phyloP scores from a whole-genome alignment of 2,113 vertebrate genomes.

The Ondatra zibethicus region DNA sequence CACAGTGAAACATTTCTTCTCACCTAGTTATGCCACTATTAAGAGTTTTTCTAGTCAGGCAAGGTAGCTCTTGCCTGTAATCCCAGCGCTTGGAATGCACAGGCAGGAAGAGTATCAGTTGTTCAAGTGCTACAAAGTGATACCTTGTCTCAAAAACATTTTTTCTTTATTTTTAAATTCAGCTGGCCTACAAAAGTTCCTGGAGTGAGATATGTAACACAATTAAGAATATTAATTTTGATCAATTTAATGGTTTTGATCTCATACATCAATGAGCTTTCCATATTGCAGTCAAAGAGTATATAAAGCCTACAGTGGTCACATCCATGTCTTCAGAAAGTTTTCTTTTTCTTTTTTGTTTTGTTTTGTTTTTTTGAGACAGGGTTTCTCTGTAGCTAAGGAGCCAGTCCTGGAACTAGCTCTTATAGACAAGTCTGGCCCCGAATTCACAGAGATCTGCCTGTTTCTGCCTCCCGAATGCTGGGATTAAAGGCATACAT shows the following conservation, averaged over 20 bases:
- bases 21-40: background rate
- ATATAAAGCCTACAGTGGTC: background rate
- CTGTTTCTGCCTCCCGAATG: too few relatives aligned
- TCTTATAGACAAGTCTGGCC: too few relatives aligned
- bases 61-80: background rate
- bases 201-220: background rate
- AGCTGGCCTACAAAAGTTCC: background rate
- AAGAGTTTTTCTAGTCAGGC: background rate
- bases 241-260: background rate
- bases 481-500: too few relatives aligned
- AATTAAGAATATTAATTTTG: constrained; percentile 3
- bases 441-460: too few relatives aligned
- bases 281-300: background rate
- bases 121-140: background rate
- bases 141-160: background rate
- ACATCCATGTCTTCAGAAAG: background rate
- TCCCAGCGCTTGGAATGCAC: background rate
- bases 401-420: too few relatives aligned
- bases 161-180: background rate
- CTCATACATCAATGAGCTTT: background rate
- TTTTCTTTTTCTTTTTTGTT: background rate
- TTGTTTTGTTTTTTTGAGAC: too few relatives aligned
- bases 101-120: background rate
- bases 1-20: constrained; percentile 31
- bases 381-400: too few relatives aligned